phyloP scores from a whole-genome alignment of 2,113 vertebrate species.

The Scomber colias region DNA sequence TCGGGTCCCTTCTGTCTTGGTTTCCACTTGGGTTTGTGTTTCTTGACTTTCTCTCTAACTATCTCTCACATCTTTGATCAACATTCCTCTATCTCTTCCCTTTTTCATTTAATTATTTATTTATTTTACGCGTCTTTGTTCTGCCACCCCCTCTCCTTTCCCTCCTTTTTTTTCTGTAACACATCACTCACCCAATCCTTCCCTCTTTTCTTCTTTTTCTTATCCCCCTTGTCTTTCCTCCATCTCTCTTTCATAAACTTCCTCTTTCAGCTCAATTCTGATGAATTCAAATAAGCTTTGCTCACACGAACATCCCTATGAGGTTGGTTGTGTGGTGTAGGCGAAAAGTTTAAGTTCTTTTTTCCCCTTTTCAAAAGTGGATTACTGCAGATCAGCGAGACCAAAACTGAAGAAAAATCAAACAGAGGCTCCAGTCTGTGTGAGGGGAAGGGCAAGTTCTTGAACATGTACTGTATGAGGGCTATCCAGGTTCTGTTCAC shows the following conservation, averaged over 20 bases:
- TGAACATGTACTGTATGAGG: no score
- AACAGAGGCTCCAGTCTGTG: no score
- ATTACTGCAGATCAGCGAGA: no score
- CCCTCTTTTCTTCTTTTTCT: not conserved
- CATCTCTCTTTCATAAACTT: not conserved
- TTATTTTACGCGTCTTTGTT: not conserved
- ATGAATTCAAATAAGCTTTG: not conserved
- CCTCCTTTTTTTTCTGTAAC: no score
- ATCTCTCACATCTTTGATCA: conserved; percentile 2
- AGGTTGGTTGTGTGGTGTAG: no score
- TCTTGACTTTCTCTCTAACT: conserved; percentile 13
- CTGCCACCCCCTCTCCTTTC: not conserved
- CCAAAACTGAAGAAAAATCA: no score
- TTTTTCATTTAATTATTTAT: not conserved
- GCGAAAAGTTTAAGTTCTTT: no score
- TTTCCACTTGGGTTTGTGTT: conserved; percentile 6
- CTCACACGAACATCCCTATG: not conserved
- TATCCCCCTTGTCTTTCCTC: not conserved
- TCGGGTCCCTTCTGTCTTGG: conserved; percentile 32
- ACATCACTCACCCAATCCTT: not conserved
- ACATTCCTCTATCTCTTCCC: not conserved
- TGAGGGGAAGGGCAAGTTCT: no score
- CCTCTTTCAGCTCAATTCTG: not conserved
- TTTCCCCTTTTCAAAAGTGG: no score
- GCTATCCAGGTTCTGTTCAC: no score